Evolutionary conservation across 2,113 vertebrate genomes (phyloP), one percentile per base, ranked within the genome.

Genomic region (Erythrocebus patas): DNA sequence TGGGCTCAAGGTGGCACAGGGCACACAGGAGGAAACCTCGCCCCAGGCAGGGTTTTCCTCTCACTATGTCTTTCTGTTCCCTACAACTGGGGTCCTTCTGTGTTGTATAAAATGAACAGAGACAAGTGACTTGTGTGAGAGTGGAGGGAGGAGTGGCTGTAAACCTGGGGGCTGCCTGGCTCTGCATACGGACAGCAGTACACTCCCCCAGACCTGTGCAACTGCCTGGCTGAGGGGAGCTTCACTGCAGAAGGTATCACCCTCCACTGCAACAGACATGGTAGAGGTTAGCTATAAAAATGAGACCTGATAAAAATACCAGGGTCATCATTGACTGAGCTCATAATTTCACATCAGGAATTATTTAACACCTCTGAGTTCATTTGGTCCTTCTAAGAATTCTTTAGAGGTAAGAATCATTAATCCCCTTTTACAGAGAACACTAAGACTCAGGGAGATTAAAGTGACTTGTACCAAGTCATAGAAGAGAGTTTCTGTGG

Each of bases 111-210:
- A 76, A 43, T 0, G 64, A 64, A 14, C 6, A 64, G 50, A 78
- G 43, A 66, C 0, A 14, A 14, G 52, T 78, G 38, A 30, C 45
- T 32, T 35, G 27, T 8, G 20, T 14, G n/a, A 10, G 23, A 75
- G 9, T 48, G 1, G 1, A 64, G 30, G 10, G 1, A 16, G 5
- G 0, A 0, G 11, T 50, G 57, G 16, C 2, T 68, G 9, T n/a
- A 13, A 78, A 76, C 25, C 45, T 35, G 25, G 40, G 52, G 50
- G 45, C n/a, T 35, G n/a, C 45, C 45, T 25, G 23, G 14, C 4
- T 16, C 6, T 6, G 23, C 11, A 14, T 6, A 9, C 0, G 2
- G 2, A 6, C 3, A 13, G 25, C 5, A 85, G 9, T 9, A 43
- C 0, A 27, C 35, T 79, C 23, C 27, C 82, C 43, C 7, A 45